Percentiles rank a stretch among this genome's conserved stretches.
phyloP scores from a whole-genome alignment of 2,888 invertebrate genomes.

The Dicycla oo region DNA sequence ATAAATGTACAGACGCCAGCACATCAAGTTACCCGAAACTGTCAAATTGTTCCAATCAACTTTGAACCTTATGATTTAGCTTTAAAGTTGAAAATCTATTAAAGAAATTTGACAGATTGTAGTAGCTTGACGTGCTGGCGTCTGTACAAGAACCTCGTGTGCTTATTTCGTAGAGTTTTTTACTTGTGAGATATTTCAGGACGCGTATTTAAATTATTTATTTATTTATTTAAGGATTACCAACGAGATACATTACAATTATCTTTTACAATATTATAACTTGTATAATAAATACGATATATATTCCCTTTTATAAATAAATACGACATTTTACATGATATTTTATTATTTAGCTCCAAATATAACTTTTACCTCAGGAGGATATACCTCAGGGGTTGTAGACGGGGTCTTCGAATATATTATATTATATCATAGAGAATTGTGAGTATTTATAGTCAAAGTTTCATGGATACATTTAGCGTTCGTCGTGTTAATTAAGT shows the following conservation, averaged over 20 bases:
- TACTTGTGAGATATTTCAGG: not conserved
- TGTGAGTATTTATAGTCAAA: constrained; percentile 43
- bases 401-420: not conserved
- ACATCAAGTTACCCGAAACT: no score
- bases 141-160: not conserved
- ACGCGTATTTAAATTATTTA: constrained; percentile 2
- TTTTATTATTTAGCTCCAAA: constrained; percentile 11
- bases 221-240: no score
- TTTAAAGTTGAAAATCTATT: no score
- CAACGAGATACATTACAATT: no score
- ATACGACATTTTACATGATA: not conserved
- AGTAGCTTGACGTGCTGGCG: no score
- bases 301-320: constrained; percentile 14
- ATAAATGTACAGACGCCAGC: no score
- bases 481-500: constrained; percentile 70
- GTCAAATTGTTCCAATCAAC: no score
- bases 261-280: no score
- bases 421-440: constrained; percentile 20
- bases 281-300: no score
- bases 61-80: no score
- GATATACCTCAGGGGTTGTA: not conserved
- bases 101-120: no score
- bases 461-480: constrained; percentile 61
- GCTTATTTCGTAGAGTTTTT: not conserved
- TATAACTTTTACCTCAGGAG: constrained; percentile 5